These are phyloP conservation scores for Idaea aversata DNA, from an alignment of 2,888 invertebrate species.

Conservation along the genomic window DNA sequence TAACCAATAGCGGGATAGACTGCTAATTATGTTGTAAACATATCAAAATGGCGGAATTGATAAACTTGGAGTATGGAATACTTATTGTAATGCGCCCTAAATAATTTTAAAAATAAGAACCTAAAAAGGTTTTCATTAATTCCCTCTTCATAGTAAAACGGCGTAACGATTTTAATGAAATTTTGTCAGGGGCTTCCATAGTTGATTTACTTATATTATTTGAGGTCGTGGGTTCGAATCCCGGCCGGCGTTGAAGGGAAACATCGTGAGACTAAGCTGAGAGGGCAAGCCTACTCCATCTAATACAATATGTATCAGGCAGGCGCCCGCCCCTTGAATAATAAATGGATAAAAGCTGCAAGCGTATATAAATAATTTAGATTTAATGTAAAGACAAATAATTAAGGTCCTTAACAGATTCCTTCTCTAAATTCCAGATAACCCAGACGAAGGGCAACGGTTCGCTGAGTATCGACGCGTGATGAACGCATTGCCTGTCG, in stretches of 20 bases:
- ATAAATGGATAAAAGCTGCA: too few relatives aligned
- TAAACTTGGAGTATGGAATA: not conserved
- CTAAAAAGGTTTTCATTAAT: too few relatives aligned
- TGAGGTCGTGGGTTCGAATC: too few relatives aligned
- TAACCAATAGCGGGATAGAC: not conserved
- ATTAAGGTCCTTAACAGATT: not conserved
- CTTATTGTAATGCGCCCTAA: too few relatives aligned
- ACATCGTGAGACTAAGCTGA: too few relatives aligned
- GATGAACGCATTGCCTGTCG: constrained; percentile 84
- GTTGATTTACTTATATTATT: not conserved
- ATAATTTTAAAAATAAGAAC: too few relatives aligned
- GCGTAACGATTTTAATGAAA: not conserved
- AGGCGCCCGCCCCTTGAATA: too few relatives aligned
- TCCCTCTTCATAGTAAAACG: not conserved
- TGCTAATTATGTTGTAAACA: not conserved
- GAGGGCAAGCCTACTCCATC: too few relatives aligned
- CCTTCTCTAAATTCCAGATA: constrained; percentile 51
- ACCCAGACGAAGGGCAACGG: constrained; percentile 43
- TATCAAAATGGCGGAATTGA: not conserved
- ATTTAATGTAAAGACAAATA: too few relatives aligned
- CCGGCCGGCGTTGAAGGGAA: too few relatives aligned
- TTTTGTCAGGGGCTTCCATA: not conserved
- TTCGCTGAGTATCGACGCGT: constrained; percentile 62
- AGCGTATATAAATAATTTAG: too few relatives aligned
- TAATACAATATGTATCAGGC: too few relatives aligned